phyloP scores from a whole-genome alignment of 92 coral and sea anemone species.

The Zoanthus sociatus region DNA sequence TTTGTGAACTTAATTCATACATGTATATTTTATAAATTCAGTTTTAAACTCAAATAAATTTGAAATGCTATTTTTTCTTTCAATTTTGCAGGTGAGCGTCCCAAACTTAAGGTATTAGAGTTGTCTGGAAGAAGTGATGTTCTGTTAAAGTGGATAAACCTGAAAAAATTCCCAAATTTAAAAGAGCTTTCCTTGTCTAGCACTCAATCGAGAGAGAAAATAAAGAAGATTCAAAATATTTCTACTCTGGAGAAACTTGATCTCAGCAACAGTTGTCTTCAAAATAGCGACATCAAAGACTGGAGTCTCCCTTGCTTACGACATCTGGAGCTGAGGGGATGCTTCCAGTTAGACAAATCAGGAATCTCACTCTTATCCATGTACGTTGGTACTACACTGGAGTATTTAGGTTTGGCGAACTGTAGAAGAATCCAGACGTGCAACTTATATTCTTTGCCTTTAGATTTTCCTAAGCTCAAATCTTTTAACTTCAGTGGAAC shows the following conservation, averaged over 20 bases:
- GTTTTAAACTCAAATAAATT: neutral
- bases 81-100: neutral
- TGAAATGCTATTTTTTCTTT: neutral
- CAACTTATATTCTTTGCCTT: neutral
- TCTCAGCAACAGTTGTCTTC: slow-evolving; percentile 9
- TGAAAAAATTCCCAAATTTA: neutral
- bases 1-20: too few relatives aligned
- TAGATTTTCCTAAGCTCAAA: slow-evolving; percentile 22
- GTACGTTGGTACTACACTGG: slow-evolving; percentile 15
- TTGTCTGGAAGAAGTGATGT: slow-evolving; percentile 11
- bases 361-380: neutral
- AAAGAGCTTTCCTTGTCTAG: slow-evolving; percentile 16
- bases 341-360: slow-evolving; percentile 2
- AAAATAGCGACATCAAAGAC: neutral
- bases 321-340: slow-evolving; percentile 28
- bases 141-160: neutral
- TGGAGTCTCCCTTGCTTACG: slow-evolving; percentile 3
- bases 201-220: neutral
- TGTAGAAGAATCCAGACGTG: slow-evolving; percentile 3
- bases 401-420: slow-evolving; percentile 39
- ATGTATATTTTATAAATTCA: too few relatives aligned
- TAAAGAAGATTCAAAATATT: neutral
- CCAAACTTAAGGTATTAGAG: slow-evolving; percentile 19
- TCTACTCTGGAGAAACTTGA: slow-evolving; percentile 15
- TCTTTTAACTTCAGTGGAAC: slow-evolving; percentile 34